phyloP scores from a whole-genome alignment of 2,888 invertebrate genomes.

The Cistogaster globosa region DNA sequence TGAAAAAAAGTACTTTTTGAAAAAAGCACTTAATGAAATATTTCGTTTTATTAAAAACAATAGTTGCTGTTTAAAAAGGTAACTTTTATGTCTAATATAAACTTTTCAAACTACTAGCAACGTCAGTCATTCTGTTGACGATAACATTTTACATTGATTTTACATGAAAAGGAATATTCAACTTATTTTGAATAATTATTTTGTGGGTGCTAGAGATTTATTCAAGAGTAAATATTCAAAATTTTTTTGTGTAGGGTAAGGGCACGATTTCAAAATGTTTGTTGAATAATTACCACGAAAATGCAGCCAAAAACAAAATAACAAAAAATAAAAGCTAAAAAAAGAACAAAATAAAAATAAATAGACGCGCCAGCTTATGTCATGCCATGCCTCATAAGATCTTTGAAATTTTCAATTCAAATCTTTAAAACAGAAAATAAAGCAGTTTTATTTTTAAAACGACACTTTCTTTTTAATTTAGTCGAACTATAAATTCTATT shows the following conservation, averaged over 20 bases:
- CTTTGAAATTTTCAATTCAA: constrained; percentile 52
- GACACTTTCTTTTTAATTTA: constrained; percentile 22
- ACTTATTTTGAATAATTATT: neutral
- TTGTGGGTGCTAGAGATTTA: neutral
- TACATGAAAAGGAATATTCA: no score
- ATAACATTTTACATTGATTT: no score
- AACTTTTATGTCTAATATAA: no score
- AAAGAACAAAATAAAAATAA: constrained; percentile 36
- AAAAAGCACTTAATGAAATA: neutral
- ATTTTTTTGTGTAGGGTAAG: constrained; percentile 6
- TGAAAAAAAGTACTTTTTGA: neutral
- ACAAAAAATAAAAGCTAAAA: neutral
- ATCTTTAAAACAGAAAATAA: constrained; percentile 45
- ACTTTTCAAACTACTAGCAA: no score
- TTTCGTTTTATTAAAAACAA: no score
- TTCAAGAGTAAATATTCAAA: neutral
- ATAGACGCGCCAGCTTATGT: constrained; percentile 64
- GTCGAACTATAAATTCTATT: constrained; percentile 38
- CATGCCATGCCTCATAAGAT: constrained; percentile 67
- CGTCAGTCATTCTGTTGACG: no score
- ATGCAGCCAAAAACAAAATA: constrained; percentile 33
- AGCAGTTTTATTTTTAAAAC: constrained; percentile 42
- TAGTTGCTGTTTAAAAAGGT: no score
- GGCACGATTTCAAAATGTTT: neutral
- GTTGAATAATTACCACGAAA: constrained; percentile 38